phyloP scores from a whole-genome alignment of 2,113 vertebrate genomes.

The Sus scrofa region T2T-Sscrofa CM000822.6:6331001-6331500 shows the following conservation, averaged over 20 bases:
- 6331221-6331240: conserved; percentile 23
- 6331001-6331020: conserved; percentile 12
- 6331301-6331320: not conserved
- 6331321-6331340: not conserved
- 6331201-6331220: conserved; percentile 9
- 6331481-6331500: not conserved
- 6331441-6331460: conserved; percentile 17
- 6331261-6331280: not conserved
- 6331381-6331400: not conserved
- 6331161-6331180: not conserved
- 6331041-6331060: not conserved
- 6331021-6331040: not conserved
- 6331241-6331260: not conserved
- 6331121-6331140: not conserved
- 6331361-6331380: not conserved
- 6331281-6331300: not conserved
- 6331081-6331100: not conserved
- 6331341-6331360: not conserved
- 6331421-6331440: conserved; percentile 26
- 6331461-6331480: conserved; percentile 25
- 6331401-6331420: conserved; percentile 31
- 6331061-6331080: conserved; percentile 17
- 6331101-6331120: not conserved
- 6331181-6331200: not conserved
- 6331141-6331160: conserved; percentile 38